phyloP scores from a whole-genome alignment of 2,888 invertebrate genomes.

The Euzetes globulus region DNA sequence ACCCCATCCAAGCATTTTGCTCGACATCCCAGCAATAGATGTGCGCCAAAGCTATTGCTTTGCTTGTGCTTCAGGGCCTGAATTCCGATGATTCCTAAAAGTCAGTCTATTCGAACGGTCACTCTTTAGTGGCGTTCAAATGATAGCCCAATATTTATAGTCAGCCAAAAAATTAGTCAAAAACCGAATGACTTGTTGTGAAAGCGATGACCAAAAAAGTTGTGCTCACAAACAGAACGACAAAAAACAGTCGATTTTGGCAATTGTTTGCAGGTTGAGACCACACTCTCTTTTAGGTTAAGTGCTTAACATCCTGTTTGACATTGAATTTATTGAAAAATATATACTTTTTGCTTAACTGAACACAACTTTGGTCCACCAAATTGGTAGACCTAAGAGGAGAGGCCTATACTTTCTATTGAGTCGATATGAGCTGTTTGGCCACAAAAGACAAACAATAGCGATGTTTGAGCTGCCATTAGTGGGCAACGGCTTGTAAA shows the following conservation, averaged over 20 bases:
- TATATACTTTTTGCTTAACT: slow-evolving; percentile 16
- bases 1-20: slow-evolving; percentile 27
- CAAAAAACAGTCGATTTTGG: neutral
- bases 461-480: slow-evolving; percentile 12
- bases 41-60: neutral
- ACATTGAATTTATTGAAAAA: slow-evolving; percentile 17
- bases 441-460: slow-evolving; percentile 16
- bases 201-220: neutral
- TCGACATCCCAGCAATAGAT: neutral
- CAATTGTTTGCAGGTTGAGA: neutral
- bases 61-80: slow-evolving; percentile 22
- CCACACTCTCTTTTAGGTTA: slow-evolving; percentile 11
- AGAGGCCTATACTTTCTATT: neutral
- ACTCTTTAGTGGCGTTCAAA: neutral
- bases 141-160: slow-evolving; percentile 4
- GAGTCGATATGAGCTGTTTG: slow-evolving; percentile 17
- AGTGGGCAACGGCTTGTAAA: slow-evolving; percentile 31
- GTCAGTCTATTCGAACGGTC: slow-evolving; percentile 19
- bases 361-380: neutral
- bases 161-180: neutral
- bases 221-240: neutral
- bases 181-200: neutral
- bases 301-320: slow-evolving; percentile 30
- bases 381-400: slow-evolving; percentile 2
- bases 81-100: slow-evolving; percentile 26